These are phyloP conservation scores for Saguinus midas DNA, from an alignment of 2,113 vertebrate species.

Conservation along the genomic window DNA sequence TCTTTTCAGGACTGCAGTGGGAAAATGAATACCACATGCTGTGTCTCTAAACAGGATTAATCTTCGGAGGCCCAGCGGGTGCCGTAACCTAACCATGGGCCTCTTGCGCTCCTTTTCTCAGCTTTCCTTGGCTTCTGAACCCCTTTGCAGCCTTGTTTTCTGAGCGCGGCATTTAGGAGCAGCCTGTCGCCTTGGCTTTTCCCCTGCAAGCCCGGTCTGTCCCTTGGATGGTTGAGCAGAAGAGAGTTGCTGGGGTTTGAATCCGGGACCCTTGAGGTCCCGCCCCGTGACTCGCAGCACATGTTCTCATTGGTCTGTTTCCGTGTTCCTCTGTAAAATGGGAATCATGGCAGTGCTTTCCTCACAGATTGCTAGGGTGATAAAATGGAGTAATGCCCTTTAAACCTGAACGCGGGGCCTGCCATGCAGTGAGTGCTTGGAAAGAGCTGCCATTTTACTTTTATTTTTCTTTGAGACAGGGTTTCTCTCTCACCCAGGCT, in stretches of 20 bases:
- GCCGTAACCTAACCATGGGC: not conserved
- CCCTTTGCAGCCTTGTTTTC: not conserved
- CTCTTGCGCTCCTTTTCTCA: not conserved
- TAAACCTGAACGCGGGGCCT: not conserved
- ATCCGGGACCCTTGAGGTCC: not conserved
- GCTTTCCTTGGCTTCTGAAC: not conserved
- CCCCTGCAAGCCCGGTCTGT: rapidly evolving
- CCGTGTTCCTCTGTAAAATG: not conserved
- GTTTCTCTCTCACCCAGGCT: not conserved
- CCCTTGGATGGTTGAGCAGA: no score
- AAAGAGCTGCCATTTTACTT: not conserved
- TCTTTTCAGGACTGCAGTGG: not conserved
- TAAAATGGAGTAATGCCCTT: rapidly evolving
- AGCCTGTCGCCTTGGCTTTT: rapidly evolving
- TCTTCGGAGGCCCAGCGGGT: not conserved
- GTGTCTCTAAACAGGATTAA: not conserved
- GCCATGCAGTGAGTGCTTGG: rapidly evolving
- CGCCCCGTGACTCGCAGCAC: not conserved
- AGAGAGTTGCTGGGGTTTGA: no score
- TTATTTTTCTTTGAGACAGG: not conserved
- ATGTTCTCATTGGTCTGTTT: not conserved
- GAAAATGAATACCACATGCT: not conserved
- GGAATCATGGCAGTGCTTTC: not conserved
- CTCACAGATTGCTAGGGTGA: rapidly evolving
- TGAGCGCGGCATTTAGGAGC: not conserved